These are phyloP conservation scores for Anodontia alba DNA, from an alignment of 2,888 invertebrate genomes.

Conservation along the genomic window DNA sequence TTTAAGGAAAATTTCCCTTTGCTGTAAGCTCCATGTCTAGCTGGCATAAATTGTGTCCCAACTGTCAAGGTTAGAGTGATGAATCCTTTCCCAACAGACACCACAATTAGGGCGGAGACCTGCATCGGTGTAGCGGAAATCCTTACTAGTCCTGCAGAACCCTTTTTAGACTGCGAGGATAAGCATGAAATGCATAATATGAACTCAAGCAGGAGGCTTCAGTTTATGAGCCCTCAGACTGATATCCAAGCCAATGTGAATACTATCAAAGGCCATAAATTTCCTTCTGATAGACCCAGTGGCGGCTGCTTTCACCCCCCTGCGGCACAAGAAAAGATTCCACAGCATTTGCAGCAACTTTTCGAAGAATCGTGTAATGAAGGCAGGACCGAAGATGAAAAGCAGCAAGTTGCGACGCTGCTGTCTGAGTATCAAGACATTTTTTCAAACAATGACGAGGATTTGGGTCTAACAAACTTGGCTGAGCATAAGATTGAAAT, in stretches of 20 bases:
- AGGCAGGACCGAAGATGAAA: neutral
- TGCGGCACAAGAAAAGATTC: neutral
- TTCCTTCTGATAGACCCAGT: neutral
- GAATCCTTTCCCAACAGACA: constrained; percentile 35
- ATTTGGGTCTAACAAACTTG: constrained; percentile 29
- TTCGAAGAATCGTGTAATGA: constrained; percentile 9
- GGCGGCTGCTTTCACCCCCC: too few species aligned
- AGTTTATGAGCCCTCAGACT: neutral
- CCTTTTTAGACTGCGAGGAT: too few species aligned
- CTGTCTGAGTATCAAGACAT: constrained; percentile 23
- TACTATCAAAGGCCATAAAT: neutral
- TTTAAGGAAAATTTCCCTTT: constrained; percentile 39
- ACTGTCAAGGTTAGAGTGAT: constrained; percentile 32
- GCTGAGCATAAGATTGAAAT: too few species aligned
- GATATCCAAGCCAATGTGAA: neutral
- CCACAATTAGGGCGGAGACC: constrained; percentile 32
- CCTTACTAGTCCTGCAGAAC: too few species aligned
- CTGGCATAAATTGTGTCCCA: constrained; percentile 32
- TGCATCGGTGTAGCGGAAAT: too few species aligned
- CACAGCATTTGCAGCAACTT: constrained; percentile 26
- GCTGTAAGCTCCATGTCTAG: constrained; percentile 42
- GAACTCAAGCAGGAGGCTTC: neutral
- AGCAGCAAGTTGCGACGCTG: constrained; percentile 19
- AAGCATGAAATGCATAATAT: too few species aligned
- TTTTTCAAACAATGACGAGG: constrained; percentile 30